Base-by-base conservation (phyloP, 2,797 vertebrate genomes). In the Anniella stebbinsi region DNA sequence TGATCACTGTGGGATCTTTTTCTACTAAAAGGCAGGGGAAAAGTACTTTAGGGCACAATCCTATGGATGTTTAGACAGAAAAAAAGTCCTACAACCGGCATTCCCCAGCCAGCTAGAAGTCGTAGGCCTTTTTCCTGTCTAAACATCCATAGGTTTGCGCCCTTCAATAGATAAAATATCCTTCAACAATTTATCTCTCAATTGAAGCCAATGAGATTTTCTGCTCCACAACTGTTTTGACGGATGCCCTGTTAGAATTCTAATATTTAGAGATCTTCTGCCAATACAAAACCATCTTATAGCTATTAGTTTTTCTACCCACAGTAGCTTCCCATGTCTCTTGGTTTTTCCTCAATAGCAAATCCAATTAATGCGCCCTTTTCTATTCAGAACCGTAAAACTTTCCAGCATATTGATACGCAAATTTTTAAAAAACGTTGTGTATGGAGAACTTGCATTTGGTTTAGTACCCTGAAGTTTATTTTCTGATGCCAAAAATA, bases 401-500 rank as follows among this genome's bases (percentile, higher is more conserved):
- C 17, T 12, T 38, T n/a, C 41, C 51, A 48, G 25, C 28, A 63
- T 13, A 57, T 9, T 85, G 18, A 41, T 54, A 57, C 10, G 13
- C 1, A 17, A 33, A 25, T 66, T 45, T 45, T 45, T 45, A 9
- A 90, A 38, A 73, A 60, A 67, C 17, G 30, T 38, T 67, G 25
- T 88, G 85, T 88, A 84, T 15, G 63, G 0, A 0, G 36, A 84
- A 25, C 75, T 63, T 76, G 33, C 21, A 36, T 72, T 0, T 48
- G 54, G 17, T 0, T 86, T 91, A 72, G 30, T 78, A 82, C 72
- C 77, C 86, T 80, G 21, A 91, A 75, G 69, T 4, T 75, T 66
- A 84, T 76, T 48, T 21, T 67, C n/a, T 54, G 57, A 63, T 86
- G 85, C 10, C 92, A 92, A 89, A 38, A 81, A 48, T n/a, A 80